These are phyloP conservation scores for Ditula angustiorana DNA, from an alignment of 2,888 invertebrate genomes.

Conservation along the genomic window DNA sequence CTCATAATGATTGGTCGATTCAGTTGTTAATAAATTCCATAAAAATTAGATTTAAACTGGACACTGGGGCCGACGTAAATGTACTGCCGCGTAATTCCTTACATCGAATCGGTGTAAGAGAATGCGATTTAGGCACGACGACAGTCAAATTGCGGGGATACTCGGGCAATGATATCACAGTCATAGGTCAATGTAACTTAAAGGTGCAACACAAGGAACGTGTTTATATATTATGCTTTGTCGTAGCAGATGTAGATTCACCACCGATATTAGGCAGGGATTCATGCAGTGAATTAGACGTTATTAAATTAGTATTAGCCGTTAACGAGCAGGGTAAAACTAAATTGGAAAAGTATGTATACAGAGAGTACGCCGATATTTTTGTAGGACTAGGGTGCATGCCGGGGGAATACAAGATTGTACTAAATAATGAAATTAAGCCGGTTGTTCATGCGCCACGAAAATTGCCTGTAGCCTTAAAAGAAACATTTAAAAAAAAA, in stretches of 20 bases:
- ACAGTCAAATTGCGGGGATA: not conserved
- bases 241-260: slow-evolving; percentile 6
- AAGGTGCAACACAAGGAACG: not conserved
- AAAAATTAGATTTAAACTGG: not conserved
- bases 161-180: not conserved
- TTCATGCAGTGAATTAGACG: slow-evolving; percentile 11
- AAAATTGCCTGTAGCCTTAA: too few relatives aligned
- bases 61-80: too few relatives aligned
- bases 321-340: too few relatives aligned
- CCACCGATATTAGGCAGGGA: slow-evolving; percentile 10
- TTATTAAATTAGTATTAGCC: slow-evolving; percentile 38
- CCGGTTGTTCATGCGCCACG: too few relatives aligned
- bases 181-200: not conserved
- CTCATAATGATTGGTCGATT: not conserved
- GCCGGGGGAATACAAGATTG: slow-evolving; percentile 25
- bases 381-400: slow-evolving; percentile 33
- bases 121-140: not conserved
- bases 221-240: slow-evolving; percentile 4
- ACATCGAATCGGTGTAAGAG: not conserved
- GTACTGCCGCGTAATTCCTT: too few relatives aligned
- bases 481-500: too few relatives aligned
- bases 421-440: slow-evolving; percentile 20
- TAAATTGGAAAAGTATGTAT: too few relatives aligned
- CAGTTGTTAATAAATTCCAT: not conserved
- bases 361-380: slow-evolving; percentile 18